Evolutionary conservation across 2,113 vertebrate genomes (phyloP).

Genomic region (Sorex fumeus): DNA sequence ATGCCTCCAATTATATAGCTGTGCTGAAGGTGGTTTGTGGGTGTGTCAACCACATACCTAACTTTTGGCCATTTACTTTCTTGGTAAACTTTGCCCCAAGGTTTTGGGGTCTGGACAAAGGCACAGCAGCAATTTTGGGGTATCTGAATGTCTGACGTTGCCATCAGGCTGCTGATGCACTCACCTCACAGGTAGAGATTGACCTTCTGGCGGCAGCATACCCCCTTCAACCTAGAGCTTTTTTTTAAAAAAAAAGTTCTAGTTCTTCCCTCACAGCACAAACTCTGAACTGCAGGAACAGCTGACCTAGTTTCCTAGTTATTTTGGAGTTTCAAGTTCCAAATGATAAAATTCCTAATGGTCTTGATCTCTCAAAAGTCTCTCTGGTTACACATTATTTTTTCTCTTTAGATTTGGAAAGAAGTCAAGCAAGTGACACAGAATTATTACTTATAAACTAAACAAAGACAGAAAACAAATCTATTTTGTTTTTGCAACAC

Average conservation of each 20-base stretch:
- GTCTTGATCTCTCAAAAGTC: background rate
- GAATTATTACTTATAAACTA: background rate
- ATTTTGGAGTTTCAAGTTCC: background rate
- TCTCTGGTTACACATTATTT: background rate
- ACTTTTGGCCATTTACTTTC: too few relatives aligned
- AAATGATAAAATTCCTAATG: background rate
- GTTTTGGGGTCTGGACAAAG: too few relatives aligned
- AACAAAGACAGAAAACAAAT: background rate
- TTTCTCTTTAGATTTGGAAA: conserved; percentile 26
- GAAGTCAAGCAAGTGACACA: background rate
- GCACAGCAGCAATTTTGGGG: too few relatives aligned
- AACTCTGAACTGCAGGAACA: background rate
- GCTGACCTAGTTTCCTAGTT: background rate
- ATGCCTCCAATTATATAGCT: too few relatives aligned
- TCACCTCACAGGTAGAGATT: too few relatives aligned
- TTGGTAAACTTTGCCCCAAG: too few relatives aligned
- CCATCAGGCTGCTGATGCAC: too few relatives aligned
- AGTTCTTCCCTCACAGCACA: background rate
- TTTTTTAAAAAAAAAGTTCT: background rate
- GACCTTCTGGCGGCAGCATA: too few relatives aligned
- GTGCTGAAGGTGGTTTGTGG: too few relatives aligned
- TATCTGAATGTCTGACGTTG: too few relatives aligned
- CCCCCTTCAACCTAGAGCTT: background rate
- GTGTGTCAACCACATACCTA: too few relatives aligned
- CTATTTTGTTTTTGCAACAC: background rate